These are phyloP conservation scores for Rhamnusium bicolor DNA, from an alignment of 2,888 invertebrate genomes.

Conservation along the genomic window DNA sequence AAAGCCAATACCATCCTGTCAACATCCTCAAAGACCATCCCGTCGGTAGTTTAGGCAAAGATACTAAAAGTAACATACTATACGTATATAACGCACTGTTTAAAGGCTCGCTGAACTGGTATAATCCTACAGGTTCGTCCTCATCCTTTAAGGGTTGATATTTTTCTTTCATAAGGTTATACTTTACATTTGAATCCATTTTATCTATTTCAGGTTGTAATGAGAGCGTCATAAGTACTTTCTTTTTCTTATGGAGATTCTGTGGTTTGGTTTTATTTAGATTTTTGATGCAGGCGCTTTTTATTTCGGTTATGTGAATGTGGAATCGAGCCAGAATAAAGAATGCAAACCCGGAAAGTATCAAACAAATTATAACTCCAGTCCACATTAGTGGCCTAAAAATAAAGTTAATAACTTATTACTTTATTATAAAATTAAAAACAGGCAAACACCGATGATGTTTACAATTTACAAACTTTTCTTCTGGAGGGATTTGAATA, in stretches of 20 bases:
- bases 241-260: slow-evolving; percentile 47
- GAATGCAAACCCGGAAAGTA: slow-evolving; percentile 79
- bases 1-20: slow-evolving; percentile 92
- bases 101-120: slow-evolving; percentile 81
- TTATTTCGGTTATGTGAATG: slow-evolving; percentile 65
- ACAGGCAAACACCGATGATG: no score
- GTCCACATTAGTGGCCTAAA: slow-evolving; percentile 83
- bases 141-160: slow-evolving; percentile 58
- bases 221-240: slow-evolving; percentile 56
- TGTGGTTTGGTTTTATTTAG: slow-evolving; percentile 18
- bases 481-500: no score
- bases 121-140: slow-evolving; percentile 73
- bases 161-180: slow-evolving; percentile 63
- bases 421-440: background rate
- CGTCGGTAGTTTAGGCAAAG: slow-evolving; percentile 82
- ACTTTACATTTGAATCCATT: slow-evolving; percentile 61
- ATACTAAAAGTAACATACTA: slow-evolving; percentile 86
- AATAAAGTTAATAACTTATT: slow-evolving; percentile 27
- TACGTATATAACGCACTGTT: slow-evolving; percentile 87
- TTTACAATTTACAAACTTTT: no score
- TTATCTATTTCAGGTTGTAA: slow-evolving; percentile 56
- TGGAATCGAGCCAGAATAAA: slow-evolving; percentile 78
- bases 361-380: slow-evolving; percentile 79
- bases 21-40: slow-evolving; percentile 87
- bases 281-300: slow-evolving; percentile 57